Percentiles rank a stretch among this genome's conserved stretches.
Evolutionary conservation across 2,113 vertebrate species (phyloP).

Genomic region (Tetrax tetrax): DNA sequence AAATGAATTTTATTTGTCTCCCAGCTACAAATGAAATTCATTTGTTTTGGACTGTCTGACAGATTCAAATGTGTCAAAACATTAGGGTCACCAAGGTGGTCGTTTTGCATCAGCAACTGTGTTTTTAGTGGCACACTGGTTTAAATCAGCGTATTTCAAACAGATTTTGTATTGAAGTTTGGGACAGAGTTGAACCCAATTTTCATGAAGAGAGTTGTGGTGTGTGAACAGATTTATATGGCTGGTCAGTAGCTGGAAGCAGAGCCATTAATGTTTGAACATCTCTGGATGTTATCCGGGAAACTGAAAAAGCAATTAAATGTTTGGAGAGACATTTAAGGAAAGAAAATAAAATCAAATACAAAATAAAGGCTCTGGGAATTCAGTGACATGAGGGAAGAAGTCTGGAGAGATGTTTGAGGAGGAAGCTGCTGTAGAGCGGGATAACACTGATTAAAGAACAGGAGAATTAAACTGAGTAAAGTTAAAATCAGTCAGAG

Average conservation of each 20-base stretch:
- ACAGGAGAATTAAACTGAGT: not conserved
- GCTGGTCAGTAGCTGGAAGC: slow-evolving; percentile 42
- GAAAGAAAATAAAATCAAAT: not conserved
- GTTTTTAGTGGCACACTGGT: slow-evolving; percentile 1
- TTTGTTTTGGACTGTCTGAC: slow-evolving; percentile 37
- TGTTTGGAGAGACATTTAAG: slow-evolving; percentile 26
- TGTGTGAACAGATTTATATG: slow-evolving; percentile 48
- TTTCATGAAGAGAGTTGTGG: slow-evolving; percentile 16
- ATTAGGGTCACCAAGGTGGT: not conserved
- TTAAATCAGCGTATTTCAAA: slow-evolving; percentile 43
- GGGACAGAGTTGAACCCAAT: not conserved
- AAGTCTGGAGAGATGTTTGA: not conserved
- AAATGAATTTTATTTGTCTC: slow-evolving; percentile 33
- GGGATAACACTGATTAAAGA: not conserved
- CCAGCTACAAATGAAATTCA: slow-evolving; percentile 16
- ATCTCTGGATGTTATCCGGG: slow-evolving; percentile 28
- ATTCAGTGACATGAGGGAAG: not conserved
- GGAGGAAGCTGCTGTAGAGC: not conserved
- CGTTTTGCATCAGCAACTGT: not conserved
- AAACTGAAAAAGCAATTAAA: slow-evolving; percentile 26
- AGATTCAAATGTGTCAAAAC: slow-evolving; percentile 29
- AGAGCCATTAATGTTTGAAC: slow-evolving; percentile 19
- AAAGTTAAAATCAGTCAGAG: not conserved
- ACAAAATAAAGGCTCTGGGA: not conserved
- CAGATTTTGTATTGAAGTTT: slow-evolving; percentile 34